Percentiles rank a stretch among this genome's conserved stretches.
Evolutionary conservation across 2,888 invertebrate genomes (phyloP).

Genomic region (Lasius fuliginosus): DNA sequence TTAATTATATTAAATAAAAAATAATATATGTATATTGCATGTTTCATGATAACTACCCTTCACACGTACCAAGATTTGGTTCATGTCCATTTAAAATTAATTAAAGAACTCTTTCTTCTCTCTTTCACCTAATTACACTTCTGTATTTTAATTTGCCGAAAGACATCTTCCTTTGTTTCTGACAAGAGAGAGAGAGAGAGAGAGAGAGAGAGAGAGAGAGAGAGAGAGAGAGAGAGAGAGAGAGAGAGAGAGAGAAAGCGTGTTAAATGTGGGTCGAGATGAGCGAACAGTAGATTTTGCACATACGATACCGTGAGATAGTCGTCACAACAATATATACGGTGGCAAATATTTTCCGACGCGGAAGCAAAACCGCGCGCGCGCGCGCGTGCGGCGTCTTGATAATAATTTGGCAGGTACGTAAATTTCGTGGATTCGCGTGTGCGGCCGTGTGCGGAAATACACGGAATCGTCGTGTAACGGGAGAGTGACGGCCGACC

Average conservation of each 20-base stretch:
- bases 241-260: not conserved
- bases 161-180: not conserved
- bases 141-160: not conserved
- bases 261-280: not conserved
- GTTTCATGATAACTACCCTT: not conserved
- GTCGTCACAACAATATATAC: not conserved
- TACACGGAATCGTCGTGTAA: slow-evolving; percentile 58
- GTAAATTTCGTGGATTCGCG: not conserved
- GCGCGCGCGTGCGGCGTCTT: not conserved
- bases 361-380: not conserved
- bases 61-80: not conserved
- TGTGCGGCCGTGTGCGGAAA: not conserved
- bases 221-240: not conserved
- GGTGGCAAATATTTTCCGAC: slow-evolving; percentile 19
- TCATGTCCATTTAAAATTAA: not conserved
- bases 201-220: not conserved
- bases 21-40: not conserved
- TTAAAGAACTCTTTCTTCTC: slow-evolving; percentile 4
- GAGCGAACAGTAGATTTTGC: not conserved
- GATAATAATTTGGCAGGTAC: slow-evolving; percentile 64
- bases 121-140: not conserved
- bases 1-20: slow-evolving; percentile 4
- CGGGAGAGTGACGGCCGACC: slow-evolving; percentile 66
- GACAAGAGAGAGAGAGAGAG: not conserved
- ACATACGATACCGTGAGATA: not conserved